Evolutionary conservation across 2,113 vertebrate genomes (phyloP).

Genomic region (Phyllostomus discolor): DNA sequence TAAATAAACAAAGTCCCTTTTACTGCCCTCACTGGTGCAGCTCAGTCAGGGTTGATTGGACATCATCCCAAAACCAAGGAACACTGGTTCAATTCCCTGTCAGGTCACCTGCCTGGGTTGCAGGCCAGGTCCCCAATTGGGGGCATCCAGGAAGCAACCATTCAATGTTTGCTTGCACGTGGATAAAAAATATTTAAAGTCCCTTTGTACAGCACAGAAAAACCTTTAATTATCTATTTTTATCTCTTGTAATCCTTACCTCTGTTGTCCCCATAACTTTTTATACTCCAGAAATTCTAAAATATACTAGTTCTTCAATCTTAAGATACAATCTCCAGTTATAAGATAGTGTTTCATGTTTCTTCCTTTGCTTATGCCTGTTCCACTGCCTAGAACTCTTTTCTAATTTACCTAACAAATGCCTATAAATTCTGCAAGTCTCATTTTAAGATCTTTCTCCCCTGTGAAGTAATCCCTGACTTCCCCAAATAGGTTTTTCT

Average conservation of each 20-base stretch:
- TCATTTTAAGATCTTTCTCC: constrained; percentile 19
- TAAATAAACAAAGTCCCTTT: too few relatives aligned
- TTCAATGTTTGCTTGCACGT: too few relatives aligned
- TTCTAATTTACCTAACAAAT: not conserved
- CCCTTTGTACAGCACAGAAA: not conserved
- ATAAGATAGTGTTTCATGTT: not conserved
- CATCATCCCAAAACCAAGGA: too few relatives aligned
- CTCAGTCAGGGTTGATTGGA: too few relatives aligned
- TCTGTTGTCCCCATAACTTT: not conserved
- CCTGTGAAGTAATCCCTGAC: not conserved
- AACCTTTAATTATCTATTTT: not conserved
- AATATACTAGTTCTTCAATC: not conserved
- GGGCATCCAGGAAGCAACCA: too few relatives aligned
- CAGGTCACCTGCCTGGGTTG: too few relatives aligned
- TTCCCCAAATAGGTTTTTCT: not conserved
- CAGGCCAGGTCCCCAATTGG: too few relatives aligned
- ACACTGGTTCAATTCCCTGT: too few relatives aligned
- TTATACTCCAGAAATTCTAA: not conserved
- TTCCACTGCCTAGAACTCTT: not conserved
- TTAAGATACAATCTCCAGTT: not conserved
- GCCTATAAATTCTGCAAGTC: not conserved
- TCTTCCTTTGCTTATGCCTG: not conserved
- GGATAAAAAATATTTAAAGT: not conserved
- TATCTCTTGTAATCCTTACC: not conserved
- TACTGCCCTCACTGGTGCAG: too few relatives aligned